Base-by-base conservation (phyloP, 2,888 invertebrate genomes). In the Synergus umbraculus region DNA sequence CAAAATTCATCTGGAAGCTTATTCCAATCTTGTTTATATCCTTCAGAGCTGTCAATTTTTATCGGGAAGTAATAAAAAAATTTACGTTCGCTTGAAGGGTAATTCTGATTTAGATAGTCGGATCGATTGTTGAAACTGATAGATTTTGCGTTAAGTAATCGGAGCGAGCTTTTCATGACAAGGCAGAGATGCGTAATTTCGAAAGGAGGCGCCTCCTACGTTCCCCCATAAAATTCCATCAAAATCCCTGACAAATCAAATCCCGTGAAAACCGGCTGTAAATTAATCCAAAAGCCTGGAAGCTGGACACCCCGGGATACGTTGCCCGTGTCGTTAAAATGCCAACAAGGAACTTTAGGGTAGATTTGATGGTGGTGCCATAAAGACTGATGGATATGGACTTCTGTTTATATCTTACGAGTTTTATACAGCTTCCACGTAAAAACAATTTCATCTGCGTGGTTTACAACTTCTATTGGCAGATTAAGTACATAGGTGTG, bases 211-310 rank as follows among this genome's bases (percentile, higher is more conserved):
- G 4, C 9, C 22, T 29, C 69, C 69, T 69, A n/a, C 18, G 54
- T 60, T 76, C 37, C 29, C 49, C 79, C 82, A 86, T 86, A 85
- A 87, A 87, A 85, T 88, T 85, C 83, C 85, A 86, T 87, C 82
- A 85, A 85, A 73, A 85, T 85, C 83, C 82, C 83, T 81, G 86
- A 80, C 82, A 84, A 87, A 85, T 87, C 85, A 83, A 87, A 86
- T 80, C 79, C 82, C 66, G 66, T 79, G 82, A 82, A 86, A 88
- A 84, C 65, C 80, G 80, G 81, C 83, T 84, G 83, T 85, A 86
- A 87, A 88, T 89, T 87, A 88, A 88, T 88, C 83, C 85, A 82
- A 49, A 76, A 79, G 67, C 77, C 78, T 60, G 65, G 76, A 46
- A 22, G 22, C 73, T 58, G 78, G 60, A 78, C 44, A 44, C 65